A percentile compares a stretch with the other conserved stretches of the same genome.
phyloP scores from a whole-genome alignment of 1,140 invertebrate genomes.

The Bombyx mandarina region DNA sequence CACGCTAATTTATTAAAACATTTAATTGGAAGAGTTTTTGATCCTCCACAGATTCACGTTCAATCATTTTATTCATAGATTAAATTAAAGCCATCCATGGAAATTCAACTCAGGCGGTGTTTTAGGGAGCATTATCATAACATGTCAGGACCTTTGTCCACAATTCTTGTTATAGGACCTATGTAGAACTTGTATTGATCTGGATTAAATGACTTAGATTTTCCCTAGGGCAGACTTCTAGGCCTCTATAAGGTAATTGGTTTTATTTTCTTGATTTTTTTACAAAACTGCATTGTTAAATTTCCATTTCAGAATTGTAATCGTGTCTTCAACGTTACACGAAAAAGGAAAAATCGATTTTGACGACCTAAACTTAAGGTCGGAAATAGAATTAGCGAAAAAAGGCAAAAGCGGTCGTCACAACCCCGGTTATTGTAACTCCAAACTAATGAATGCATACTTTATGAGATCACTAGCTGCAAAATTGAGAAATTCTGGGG shows the following conservation, averaged over 20 bases:
- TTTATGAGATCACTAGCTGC: conserved; percentile 77
- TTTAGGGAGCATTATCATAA: no score
- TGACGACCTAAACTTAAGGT: conserved; percentile 73
- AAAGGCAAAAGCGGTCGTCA: conserved; percentile 49
- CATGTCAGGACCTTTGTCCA: no score
- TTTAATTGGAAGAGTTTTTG: no score
- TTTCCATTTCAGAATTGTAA: conserved; percentile 64
- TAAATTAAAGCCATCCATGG: no score
- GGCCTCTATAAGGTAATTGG: not conserved
- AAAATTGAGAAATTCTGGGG: conserved; percentile 70
- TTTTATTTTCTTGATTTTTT: not conserved
- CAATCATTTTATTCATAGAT: no score
- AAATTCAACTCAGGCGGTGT: no score
- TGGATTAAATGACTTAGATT: not conserved
- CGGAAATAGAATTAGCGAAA: conserved; percentile 54
- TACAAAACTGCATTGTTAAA: not conserved
- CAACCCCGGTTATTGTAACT: conserved; percentile 83
- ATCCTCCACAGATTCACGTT: no score
- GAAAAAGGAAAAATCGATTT: conserved; percentile 77
- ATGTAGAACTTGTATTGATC: no score
- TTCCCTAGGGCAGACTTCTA: not conserved
- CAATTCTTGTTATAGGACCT: no score
- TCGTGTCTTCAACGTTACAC: conserved; percentile 71
- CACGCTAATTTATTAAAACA: no score
- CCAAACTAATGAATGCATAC: conserved; percentile 84